phyloP scores from a whole-genome alignment of 2,888 invertebrate genomes.

The Dermolepida albohirtum region DNA sequence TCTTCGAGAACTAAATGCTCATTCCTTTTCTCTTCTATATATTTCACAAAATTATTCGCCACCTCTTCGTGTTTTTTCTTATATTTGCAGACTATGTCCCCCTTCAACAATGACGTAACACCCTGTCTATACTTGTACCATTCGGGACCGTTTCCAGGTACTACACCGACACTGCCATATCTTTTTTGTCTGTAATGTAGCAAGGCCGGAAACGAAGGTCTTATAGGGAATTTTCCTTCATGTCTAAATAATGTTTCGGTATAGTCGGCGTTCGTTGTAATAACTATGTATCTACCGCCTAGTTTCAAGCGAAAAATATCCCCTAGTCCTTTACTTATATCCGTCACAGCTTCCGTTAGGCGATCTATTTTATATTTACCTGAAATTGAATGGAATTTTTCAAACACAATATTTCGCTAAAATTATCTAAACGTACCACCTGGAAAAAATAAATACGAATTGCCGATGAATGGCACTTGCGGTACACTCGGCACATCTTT shows the following conservation, averaged over 20 bases:
- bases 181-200: conserved; percentile 63
- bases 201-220: conserved; percentile 68
- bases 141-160: conserved; percentile 71
- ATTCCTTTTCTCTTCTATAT: conserved; percentile 58
- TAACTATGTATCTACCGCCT: conserved; percentile 64
- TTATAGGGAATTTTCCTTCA: conserved; percentile 67
- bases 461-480: conserved; percentile 59
- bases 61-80: conserved; percentile 62
- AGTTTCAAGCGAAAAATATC: conserved; percentile 65
- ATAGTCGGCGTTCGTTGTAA: conserved; percentile 67
- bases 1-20: conserved; percentile 58
- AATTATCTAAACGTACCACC: conserved; percentile 55
- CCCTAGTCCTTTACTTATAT: conserved; percentile 65
- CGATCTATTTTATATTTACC: conserved; percentile 61
- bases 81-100: conserved; percentile 64
- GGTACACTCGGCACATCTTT: conserved; percentile 54
- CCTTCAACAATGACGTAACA: conserved; percentile 67
- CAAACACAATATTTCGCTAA: background rate
- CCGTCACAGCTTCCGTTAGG: conserved; percentile 64
- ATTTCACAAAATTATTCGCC: conserved; percentile 64
- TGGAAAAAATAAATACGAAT: conserved; percentile 61
- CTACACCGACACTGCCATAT: conserved; percentile 67
- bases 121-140: conserved; percentile 70
- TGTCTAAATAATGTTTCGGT: conserved; percentile 65
- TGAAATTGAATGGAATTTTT: conserved; percentile 47